Conservation (phyloP, 2,888 invertebrate species). For the Dastarcus helophoroides region DNA sequence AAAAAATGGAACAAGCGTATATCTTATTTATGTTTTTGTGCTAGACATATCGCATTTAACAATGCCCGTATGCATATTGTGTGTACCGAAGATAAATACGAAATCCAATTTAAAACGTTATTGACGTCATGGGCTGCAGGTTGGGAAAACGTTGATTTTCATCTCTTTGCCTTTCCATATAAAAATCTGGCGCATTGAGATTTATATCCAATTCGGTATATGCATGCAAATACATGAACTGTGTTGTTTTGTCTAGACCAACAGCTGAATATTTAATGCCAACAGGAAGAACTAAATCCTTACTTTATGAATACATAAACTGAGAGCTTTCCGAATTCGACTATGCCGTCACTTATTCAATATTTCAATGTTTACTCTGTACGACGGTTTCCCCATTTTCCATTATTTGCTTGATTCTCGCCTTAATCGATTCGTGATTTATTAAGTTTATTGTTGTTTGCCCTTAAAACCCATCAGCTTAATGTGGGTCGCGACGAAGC, state of each 20-base stretch:
- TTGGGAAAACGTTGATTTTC: constrained; percentile 29
- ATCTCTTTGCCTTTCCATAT: constrained; percentile 24
- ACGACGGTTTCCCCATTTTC: no score
- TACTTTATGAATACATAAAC: constrained; percentile 1
- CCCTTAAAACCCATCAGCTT: no score
- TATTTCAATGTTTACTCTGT: neutral
- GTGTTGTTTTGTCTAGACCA: constrained; percentile 1
- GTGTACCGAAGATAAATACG: constrained; percentile 26
- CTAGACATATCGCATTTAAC: constrained; percentile 21
- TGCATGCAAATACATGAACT: constrained; percentile 1
- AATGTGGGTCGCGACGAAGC: no score
- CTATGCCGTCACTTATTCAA: neutral
- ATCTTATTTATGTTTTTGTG: no score
- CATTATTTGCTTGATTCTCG: no score
- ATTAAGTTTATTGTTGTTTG: no score
- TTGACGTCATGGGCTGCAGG: constrained; percentile 28
- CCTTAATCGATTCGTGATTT: no score
- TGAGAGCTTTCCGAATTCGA: constrained; percentile 1
- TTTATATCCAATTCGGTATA: constrained; percentile 24
- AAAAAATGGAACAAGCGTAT: no score
- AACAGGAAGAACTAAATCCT: constrained; percentile 1
- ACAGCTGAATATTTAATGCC: constrained; percentile 1
- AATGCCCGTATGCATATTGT: constrained; percentile 22
- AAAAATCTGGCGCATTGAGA: constrained; percentile 24
- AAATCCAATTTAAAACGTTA: constrained; percentile 32